Conservation (phyloP, 2,797 vertebrate genomes). For the Prionace glauca region DNA sequence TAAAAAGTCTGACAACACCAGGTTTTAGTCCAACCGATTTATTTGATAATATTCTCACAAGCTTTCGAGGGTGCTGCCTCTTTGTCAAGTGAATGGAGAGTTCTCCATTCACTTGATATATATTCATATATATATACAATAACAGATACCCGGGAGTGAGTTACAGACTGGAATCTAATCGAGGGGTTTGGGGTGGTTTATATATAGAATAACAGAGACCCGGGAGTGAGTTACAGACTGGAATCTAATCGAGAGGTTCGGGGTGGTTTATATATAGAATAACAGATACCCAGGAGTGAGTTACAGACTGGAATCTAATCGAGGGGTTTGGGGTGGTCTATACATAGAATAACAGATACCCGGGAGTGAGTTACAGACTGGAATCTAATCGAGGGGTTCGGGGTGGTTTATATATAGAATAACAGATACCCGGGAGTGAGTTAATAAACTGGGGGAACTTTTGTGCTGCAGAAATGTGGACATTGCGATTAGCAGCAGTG, state of each 20-base stretch:
- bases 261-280: not conserved
- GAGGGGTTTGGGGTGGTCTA: not conserved
- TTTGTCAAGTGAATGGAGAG: too few species aligned
- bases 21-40: too few species aligned
- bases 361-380: not conserved
- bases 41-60: too few species aligned
- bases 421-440: too few species aligned
- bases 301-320: not conserved
- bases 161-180: not conserved
- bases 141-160: not conserved
- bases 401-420: too few species aligned
- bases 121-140: not conserved
- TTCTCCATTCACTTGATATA: too few species aligned
- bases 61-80: too few species aligned
- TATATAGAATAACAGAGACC: not conserved
- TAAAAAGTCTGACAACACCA: too few species aligned
- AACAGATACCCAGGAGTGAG: not conserved
- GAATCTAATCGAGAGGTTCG: not conserved
- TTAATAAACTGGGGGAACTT: not conserved
- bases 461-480: not conserved
- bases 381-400: too few species aligned
- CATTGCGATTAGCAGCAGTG: not conserved
- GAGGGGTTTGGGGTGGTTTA: not conserved
- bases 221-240: not conserved
- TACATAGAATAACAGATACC: not conserved